Base-by-base conservation (phyloP, 2,888 invertebrate genomes). In the Endomychus coccineus region DNA sequence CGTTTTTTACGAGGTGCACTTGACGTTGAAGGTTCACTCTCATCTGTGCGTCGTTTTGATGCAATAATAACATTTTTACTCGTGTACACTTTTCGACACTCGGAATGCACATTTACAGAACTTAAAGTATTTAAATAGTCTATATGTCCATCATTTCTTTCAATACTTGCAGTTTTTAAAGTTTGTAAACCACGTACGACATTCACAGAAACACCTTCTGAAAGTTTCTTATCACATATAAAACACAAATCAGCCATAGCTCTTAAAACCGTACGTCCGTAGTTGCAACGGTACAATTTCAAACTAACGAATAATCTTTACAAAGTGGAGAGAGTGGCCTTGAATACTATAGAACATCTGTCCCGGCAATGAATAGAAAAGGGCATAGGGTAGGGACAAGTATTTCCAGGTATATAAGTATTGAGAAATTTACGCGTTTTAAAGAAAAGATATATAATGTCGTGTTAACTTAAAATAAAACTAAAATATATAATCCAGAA, bases 131-230 rank as follows among this genome's bases (percentile, higher is more conserved):
- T 44, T 39, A 46, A 48, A 29, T 30, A 38, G 21, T 46, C 38
- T 36, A 43, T 44, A 30, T 41, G 36, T 16, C 48, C 44, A 36
- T 48, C 43, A 38, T 48, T 46, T 43, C 45, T 22, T 36, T 40
- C 44, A 35, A 25, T 25, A 48, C 48, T 48, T 37, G 40, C 43
- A 39, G 34, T 43, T 46, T 36, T 43, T 42, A 41, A 35, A 38
- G 41, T 39, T 30, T 48, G 15, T 28, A 44, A 31, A 24, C 40
- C 44, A 28, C 46, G 48, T 37, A 44, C 43, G 15, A 48, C 45
- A 39, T 46, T 35, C 11, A 43, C 45, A 34, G 32, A 30, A 37
- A 30, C 35, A 40, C 41, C 45, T 43, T 39, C 43, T 24, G 40
- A 42, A 40, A 36, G 30, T 29, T 36, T 27, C 31, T 42, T 37